Evolutionary conservation across 2,113 vertebrate species (phyloP), one percentile per base, ranked within the genome.

Genomic region (Ctenomys sociabilis): DNA sequence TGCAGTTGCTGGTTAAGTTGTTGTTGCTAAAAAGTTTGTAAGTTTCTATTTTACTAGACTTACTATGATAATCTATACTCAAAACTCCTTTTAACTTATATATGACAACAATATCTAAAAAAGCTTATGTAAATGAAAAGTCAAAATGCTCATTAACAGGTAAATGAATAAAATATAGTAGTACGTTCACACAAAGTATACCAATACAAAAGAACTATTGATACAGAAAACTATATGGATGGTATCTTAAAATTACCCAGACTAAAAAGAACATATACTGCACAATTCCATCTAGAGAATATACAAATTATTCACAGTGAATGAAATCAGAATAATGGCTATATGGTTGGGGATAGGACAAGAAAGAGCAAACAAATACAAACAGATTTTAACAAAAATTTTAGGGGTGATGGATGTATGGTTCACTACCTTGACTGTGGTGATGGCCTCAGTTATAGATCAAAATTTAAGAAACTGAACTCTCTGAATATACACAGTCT

Each of bases 61-160:
- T 75, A 83, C 3, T 57, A 57, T 21, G 82, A 91, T 91, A 89
- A 86, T 80, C 32, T 43, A 13, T 28, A 94, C 57, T 95, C 24
- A 93, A 97, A 91, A 84, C n/a, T 57, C 45, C 35, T 63, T 54
- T 83, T 82, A 63, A 92, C 21, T 35, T 35, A 88, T 3, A 66
- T n/a, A 11, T 81, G 13, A 85, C 43, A 95, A 88, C 77, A 43
- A 68, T 73, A 54, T 30, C 16, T 73, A 94, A 75, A 12, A 95
- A 90, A 24, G 14, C 10, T 54, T 80, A 86, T 35, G 8, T 57
- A 96, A 92, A 19, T 88, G 12, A 83, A 94, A 95, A 96, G 57
- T 59, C 40, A 28, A 72, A 78, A 70, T 64, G 19, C 45, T 17
- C 32, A 91, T 32, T 64, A 90, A 75, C 1, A 90, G 26, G 43